phyloP scores from a whole-genome alignment of 2,888 invertebrate species.

The Lasioglossum pauxillum region DNA sequence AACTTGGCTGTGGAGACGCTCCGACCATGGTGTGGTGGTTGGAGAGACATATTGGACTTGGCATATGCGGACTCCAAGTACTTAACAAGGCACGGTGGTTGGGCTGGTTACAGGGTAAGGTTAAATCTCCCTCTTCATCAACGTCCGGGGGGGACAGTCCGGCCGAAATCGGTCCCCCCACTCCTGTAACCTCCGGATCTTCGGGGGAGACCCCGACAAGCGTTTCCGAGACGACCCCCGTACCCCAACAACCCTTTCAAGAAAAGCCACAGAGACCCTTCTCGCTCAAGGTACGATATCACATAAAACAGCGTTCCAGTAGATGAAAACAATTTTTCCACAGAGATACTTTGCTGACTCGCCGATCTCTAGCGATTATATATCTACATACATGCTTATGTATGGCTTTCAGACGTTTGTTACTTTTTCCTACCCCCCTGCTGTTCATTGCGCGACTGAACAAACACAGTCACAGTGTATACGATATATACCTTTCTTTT shows the following conservation, averaged over 20 bases:
- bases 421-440: slow-evolving; percentile 28
- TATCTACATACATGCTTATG: slow-evolving; percentile 62
- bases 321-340: slow-evolving; percentile 35
- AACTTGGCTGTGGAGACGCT: slow-evolving; percentile 62
- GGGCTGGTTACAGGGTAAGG: slow-evolving; percentile 85
- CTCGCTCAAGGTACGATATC: slow-evolving; percentile 86
- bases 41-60: slow-evolving; percentile 70
- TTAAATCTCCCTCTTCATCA: slow-evolving; percentile 84
- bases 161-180: slow-evolving; percentile 81
- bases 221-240: slow-evolving; percentile 77
- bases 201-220: slow-evolving; percentile 79
- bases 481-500: slow-evolving; percentile 20
- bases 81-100: slow-evolving; percentile 82
- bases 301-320: slow-evolving; percentile 49
- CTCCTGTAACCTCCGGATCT: slow-evolving; percentile 81
- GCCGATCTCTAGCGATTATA: slow-evolving; percentile 42
- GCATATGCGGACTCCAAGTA: slow-evolving; percentile 79
- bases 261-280: slow-evolving; percentile 87
- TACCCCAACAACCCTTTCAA: slow-evolving; percentile 81
- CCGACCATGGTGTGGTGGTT: slow-evolving; percentile 66
- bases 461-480: slow-evolving; percentile 28
- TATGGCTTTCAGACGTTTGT: slow-evolving; percentile 66
- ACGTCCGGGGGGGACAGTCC: slow-evolving; percentile 84
- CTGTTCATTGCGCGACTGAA: slow-evolving; percentile 39
- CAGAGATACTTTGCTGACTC: slow-evolving; percentile 37